phyloP scores from a whole-genome alignment of 2,888 invertebrate genomes.

The Eristalinus sepulchralis region DNA sequence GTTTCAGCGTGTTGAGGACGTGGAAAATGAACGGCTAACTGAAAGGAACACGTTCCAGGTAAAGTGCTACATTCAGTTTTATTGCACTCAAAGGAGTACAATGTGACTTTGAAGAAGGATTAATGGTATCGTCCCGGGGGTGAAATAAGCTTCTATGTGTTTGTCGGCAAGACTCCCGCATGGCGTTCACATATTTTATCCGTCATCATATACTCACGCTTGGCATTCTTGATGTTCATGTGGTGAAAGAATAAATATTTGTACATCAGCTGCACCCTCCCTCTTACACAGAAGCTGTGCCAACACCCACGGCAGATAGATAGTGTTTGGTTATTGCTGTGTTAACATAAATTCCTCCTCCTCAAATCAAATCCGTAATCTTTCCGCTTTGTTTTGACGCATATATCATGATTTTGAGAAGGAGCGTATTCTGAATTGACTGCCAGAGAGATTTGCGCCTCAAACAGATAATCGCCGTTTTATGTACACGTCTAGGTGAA shows the following conservation, averaged over 20 bases:
- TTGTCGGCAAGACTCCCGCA: background rate
- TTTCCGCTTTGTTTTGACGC: slow-evolving; percentile 26
- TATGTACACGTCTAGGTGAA: background rate
- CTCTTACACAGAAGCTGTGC: background rate
- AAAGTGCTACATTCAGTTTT: slow-evolving; percentile 38
- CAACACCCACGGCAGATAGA: background rate
- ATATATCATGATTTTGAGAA: slow-evolving; percentile 10
- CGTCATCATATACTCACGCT: slow-evolving; percentile 11
- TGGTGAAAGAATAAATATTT: slow-evolving; percentile 42
- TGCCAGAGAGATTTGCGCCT: background rate
- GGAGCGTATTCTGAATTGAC: slow-evolving; percentile 3
- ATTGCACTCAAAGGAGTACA: slow-evolving; percentile 34
- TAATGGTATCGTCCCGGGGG: slow-evolving; percentile 38
- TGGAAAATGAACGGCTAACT: slow-evolving; percentile 22
- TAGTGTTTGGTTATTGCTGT: slow-evolving; percentile 37
- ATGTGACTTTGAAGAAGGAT: slow-evolving; percentile 48
- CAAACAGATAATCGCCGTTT: background rate
- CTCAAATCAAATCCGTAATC: slow-evolving; percentile 29
- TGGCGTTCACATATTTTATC: slow-evolving; percentile 34
- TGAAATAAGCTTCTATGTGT: slow-evolving; percentile 11
- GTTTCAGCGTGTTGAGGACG: slow-evolving; percentile 20
- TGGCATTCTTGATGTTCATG: slow-evolving; percentile 31
- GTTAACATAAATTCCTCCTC: slow-evolving; percentile 32
- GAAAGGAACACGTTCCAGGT: slow-evolving; percentile 28
- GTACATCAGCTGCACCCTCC: slow-evolving; percentile 5